Conservation (phyloP, 2,888 invertebrate species). For the Sphaeridia pumilis region DNA sequence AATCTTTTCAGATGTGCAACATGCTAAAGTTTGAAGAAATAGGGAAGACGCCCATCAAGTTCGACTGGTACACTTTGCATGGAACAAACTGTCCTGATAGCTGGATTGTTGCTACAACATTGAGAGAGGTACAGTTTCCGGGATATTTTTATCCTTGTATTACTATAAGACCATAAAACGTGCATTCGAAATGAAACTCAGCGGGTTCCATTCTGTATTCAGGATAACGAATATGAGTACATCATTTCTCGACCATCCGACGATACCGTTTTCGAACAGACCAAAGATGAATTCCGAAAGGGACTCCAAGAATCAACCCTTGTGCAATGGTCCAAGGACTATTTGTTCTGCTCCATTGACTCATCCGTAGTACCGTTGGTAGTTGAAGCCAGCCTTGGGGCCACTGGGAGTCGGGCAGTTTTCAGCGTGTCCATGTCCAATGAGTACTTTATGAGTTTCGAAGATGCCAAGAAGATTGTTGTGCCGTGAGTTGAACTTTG, state of each 20-base stretch:
- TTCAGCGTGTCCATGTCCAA: too few species aligned
- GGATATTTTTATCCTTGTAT: too few species aligned
- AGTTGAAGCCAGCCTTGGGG: too few species aligned
- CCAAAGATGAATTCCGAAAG: background rate
- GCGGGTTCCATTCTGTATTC: background rate
- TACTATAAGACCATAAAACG: background rate
- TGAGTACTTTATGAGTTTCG: too few species aligned
- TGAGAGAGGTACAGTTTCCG: background rate
- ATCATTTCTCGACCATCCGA: background rate
- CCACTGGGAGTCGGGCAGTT: too few species aligned
- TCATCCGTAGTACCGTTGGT: background rate
- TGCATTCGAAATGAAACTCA: background rate
- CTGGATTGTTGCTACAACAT: background rate
- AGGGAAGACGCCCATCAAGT: too few species aligned
- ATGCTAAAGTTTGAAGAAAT: background rate
- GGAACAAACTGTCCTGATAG: background rate
- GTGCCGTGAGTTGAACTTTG: too few species aligned
- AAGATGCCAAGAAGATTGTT: too few species aligned
- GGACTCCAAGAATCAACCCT: background rate
- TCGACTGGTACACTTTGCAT: conserved; percentile 1
- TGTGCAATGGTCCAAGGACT: background rate
- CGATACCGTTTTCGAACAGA: background rate
- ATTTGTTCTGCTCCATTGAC: background rate
- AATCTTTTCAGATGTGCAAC: conserved; percentile 1
- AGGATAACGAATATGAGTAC: background rate